These are phyloP conservation scores for Platypus cylindrus DNA, from an alignment of 2,888 invertebrate species.

Conservation along the genomic window DNA sequence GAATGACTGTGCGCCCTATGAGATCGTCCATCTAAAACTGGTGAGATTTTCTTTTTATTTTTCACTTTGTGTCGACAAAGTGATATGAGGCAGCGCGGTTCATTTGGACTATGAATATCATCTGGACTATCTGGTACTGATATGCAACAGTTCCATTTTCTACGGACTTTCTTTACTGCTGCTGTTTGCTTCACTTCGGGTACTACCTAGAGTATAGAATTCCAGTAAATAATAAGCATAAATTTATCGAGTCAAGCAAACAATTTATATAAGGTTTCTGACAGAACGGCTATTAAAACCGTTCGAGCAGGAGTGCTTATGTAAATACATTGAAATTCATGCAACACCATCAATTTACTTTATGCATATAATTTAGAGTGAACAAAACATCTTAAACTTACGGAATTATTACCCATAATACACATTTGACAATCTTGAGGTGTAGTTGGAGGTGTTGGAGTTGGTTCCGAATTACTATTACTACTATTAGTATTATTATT, in stretches of 20 bases:
- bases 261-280: no score
- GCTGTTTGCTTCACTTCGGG: slow-evolving; percentile 21
- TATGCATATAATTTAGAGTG: no score
- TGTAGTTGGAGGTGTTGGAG: slow-evolving; percentile 35
- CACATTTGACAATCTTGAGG: slow-evolving; percentile 33
- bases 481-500: no score
- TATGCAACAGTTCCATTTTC: slow-evolving; percentile 48
- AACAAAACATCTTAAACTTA: no score
- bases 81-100: slow-evolving; percentile 32
- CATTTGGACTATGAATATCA: slow-evolving; percentile 38
- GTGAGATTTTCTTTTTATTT: slow-evolving; percentile 22
- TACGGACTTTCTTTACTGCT: slow-evolving; percentile 28
- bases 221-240: no score
- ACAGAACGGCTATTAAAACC: no score
- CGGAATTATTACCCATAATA: slow-evolving; percentile 24
- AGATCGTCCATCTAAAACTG: slow-evolving; percentile 24
- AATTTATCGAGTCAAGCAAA: no score
- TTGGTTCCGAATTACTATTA: slow-evolving; percentile 31
- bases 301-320: no score
- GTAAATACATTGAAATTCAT: no score
- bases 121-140: slow-evolving; percentile 47
- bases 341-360: no score
- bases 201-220: slow-evolving; percentile 11
- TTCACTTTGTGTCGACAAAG: slow-evolving; percentile 31
- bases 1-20: slow-evolving; percentile 31